Conservation (phyloP, 2,888 invertebrate genomes). For the Frankliniella intonsa region DNA sequence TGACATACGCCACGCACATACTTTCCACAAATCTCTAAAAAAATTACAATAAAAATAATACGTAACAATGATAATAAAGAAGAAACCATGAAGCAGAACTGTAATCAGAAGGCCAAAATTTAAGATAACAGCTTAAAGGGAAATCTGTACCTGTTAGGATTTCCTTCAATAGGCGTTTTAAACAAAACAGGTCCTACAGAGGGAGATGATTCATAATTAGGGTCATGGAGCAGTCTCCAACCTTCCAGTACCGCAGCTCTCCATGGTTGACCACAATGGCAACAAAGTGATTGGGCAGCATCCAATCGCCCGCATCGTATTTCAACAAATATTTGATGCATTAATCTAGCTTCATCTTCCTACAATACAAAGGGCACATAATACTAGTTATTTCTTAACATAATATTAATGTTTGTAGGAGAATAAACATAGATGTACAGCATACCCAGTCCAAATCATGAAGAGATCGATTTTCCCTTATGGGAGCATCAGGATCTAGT, state of each 20-base stretch:
- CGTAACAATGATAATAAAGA: slow-evolving; percentile 29
- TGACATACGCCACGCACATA: slow-evolving; percentile 53
- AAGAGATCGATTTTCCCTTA: slow-evolving; percentile 68
- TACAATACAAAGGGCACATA: slow-evolving; percentile 36
- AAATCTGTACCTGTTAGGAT: slow-evolving; percentile 62
- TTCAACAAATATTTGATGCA: slow-evolving; percentile 63
- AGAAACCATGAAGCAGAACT: slow-evolving; percentile 28
- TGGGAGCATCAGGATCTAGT: slow-evolving; percentile 86
- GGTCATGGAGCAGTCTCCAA: slow-evolving; percentile 83
- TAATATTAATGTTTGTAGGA: background rate
- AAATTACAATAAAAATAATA: background rate
- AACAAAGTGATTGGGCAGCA: slow-evolving; percentile 77
- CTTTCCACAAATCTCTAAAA: slow-evolving; percentile 54
- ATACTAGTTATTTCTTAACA: background rate
- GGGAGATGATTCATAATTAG: slow-evolving; percentile 58
- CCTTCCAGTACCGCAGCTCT: slow-evolving; percentile 85
- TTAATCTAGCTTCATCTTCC: slow-evolving; percentile 67
- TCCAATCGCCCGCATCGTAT: slow-evolving; percentile 82
- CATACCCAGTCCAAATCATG: slow-evolving; percentile 72
- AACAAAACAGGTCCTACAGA: slow-evolving; percentile 39
- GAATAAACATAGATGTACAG: slow-evolving; percentile 35
- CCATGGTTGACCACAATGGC: slow-evolving; percentile 87
- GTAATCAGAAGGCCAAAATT: slow-evolving; percentile 18
- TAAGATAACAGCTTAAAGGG: slow-evolving; percentile 25
- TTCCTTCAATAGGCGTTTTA: slow-evolving; percentile 67